A percentile compares a stretch with the other conserved stretches of the same genome.
Evolutionary conservation across 2,797 vertebrate genomes (phyloP).

Genomic region (Syndactyla subalaris): DNA sequence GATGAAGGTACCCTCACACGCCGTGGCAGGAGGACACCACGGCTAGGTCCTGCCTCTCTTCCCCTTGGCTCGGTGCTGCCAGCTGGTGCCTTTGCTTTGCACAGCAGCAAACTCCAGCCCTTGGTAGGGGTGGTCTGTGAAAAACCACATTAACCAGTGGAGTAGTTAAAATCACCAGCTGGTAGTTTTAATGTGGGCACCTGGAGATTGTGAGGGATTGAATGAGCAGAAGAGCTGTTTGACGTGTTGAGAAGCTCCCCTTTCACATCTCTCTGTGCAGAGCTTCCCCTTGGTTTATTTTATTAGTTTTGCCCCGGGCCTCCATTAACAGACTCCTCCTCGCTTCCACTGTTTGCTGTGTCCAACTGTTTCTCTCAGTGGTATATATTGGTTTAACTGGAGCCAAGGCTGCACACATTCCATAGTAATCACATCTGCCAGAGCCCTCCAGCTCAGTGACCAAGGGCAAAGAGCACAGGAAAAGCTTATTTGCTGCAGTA

Average conservation of each 20-base stretch:
- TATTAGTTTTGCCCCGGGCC: background rate
- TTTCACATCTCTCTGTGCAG: background rate
- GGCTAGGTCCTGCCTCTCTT: background rate
- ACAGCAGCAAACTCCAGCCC: background rate
- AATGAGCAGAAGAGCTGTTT: background rate
- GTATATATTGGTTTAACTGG: background rate
- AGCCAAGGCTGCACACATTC: background rate
- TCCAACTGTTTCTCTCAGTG: background rate
- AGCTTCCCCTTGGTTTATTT: background rate
- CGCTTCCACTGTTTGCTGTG: accelerated
- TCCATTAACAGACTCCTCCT: background rate
- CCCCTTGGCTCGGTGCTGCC: background rate
- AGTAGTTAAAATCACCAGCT: background rate
- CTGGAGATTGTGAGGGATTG: background rate
- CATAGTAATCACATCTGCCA: background rate
- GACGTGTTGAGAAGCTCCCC: background rate
- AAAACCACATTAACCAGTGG: background rate
- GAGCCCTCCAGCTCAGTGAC: background rate
- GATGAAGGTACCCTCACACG: conserved; percentile 74
- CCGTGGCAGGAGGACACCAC: background rate
- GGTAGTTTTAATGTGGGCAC: background rate
- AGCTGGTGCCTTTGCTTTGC: background rate
- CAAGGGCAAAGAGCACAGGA: background rate
- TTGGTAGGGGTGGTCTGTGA: background rate
- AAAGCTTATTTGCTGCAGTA: background rate